Evolutionary conservation across 2,888 invertebrate genomes (phyloP).

Genomic region (Seladonia tumulorum): DNA sequence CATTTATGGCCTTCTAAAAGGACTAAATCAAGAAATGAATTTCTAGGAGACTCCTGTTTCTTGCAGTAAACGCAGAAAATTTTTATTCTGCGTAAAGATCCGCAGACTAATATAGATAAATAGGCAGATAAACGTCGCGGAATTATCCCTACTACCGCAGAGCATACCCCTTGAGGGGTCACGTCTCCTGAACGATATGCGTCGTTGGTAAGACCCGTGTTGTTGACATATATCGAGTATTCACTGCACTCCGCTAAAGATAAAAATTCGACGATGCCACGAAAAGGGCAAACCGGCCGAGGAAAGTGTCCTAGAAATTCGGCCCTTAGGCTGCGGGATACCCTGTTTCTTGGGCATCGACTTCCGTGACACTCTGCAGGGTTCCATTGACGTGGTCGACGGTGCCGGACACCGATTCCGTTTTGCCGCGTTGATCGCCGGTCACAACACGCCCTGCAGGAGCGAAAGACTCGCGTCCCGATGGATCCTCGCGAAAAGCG

Average conservation of each 20-base stretch:
- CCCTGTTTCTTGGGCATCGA: conserved; percentile 20
- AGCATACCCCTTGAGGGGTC: too few species aligned
- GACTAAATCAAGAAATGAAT: not conserved
- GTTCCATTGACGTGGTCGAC: conserved; percentile 35
- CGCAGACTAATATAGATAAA: too few species aligned
- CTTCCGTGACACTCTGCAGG: conserved; percentile 47
- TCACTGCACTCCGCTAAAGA: too few species aligned
- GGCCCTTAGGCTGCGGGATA: not conserved
- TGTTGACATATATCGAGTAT: too few species aligned
- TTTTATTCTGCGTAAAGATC: not conserved
- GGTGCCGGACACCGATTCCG: conserved; percentile 52
- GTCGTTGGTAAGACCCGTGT: too few species aligned
- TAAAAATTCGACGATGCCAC: not conserved
- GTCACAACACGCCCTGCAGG: conserved; percentile 66
- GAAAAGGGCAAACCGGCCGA: not conserved
- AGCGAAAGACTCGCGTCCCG: conserved; percentile 20
- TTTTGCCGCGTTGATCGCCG: conserved; percentile 62
- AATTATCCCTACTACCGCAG: too few species aligned
- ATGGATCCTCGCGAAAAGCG: conserved; percentile 53
- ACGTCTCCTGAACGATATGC: too few species aligned
- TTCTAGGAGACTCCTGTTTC: not conserved
- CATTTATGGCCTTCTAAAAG: not conserved
- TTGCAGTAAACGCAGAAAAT: not conserved
- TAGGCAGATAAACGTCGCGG: too few species aligned
- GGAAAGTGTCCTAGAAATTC: not conserved